Conservation (phyloP, 2,113 vertebrate genomes). For the Heliornis fulica region DNA sequence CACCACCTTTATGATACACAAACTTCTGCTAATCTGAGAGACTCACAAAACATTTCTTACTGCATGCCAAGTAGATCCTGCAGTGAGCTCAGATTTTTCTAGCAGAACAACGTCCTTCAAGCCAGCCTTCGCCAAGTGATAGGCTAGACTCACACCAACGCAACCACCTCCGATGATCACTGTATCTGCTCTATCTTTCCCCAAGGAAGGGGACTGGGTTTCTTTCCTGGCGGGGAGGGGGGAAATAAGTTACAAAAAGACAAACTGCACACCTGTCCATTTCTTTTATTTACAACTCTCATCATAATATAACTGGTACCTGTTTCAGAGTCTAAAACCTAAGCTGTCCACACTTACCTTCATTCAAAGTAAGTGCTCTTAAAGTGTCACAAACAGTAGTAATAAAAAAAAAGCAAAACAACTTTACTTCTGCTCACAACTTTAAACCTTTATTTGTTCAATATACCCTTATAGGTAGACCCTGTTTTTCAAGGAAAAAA, state of each 20-base stretch:
- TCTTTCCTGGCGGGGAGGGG: conserved; percentile 64
- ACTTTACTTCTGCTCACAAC: not conserved
- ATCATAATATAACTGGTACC: not conserved
- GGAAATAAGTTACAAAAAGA: not conserved
- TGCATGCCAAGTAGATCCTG: conserved; percentile 98
- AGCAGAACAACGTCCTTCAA: conserved; percentile 92
- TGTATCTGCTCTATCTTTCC: conserved; percentile 90
- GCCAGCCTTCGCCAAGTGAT: conserved; percentile 93
- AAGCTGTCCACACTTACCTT: not conserved
- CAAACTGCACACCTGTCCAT: not conserved
- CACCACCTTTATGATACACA: not conserved
- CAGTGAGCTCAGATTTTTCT: conserved; percentile 96
- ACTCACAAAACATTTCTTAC: conserved; percentile 73
- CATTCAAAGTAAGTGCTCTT: not conserved
- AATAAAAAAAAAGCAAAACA: not conserved
- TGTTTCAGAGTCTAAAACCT: not conserved
- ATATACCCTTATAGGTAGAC: not conserved
- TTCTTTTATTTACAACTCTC: not conserved
- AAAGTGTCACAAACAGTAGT: not conserved
- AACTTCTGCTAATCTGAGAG: not conserved
- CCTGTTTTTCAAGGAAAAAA: not conserved
- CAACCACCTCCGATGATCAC: conserved; percentile 94
- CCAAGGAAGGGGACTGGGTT: conserved; percentile 26
- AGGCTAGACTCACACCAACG: conserved; percentile 90
- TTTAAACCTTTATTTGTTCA: not conserved